phyloP scores from a whole-genome alignment of 2,888 invertebrate genomes.

The Pachydiplax longipennis region DNA sequence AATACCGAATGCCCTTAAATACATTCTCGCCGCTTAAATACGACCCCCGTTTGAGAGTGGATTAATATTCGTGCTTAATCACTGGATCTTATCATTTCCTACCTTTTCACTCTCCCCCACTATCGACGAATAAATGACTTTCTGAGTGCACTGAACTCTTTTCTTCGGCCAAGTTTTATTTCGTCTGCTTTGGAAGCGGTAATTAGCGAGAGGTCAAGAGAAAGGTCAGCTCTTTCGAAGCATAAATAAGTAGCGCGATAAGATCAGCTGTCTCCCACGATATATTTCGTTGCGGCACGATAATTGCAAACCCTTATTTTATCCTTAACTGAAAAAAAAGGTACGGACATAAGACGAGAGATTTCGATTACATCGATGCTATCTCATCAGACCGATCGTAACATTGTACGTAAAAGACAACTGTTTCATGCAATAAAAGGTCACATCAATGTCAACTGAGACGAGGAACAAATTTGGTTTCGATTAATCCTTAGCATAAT shows the following conservation, averaged over 20 bases:
- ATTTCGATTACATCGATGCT: neutral
- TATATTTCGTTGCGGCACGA: neutral
- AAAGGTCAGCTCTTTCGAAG: neutral
- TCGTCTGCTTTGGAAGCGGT: neutral
- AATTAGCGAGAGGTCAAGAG: constrained; percentile 2
- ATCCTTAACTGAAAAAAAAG: neutral
- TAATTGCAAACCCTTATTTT: neutral
- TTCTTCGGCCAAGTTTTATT: neutral
- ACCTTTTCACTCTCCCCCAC: neutral
- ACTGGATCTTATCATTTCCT: neutral
- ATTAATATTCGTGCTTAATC: neutral
- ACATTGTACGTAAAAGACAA: neutral
- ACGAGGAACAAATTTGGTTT: too few relatives aligned
- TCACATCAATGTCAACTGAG: too few relatives aligned
- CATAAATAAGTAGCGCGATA: neutral
- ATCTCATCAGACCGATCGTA: neutral
- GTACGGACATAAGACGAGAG: neutral
- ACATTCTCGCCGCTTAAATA: too few relatives aligned
- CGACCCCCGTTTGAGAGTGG: too few relatives aligned
- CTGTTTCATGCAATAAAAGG: neutral
- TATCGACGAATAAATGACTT: neutral
- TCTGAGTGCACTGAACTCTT: neutral
- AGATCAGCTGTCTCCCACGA: constrained; percentile 12
- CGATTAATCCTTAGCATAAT: too few relatives aligned
- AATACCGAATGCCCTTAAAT: too few relatives aligned